Evolutionary conservation across 1,140 invertebrate genomes (phyloP).

Genomic region (Aradophagus sp.): DNA sequence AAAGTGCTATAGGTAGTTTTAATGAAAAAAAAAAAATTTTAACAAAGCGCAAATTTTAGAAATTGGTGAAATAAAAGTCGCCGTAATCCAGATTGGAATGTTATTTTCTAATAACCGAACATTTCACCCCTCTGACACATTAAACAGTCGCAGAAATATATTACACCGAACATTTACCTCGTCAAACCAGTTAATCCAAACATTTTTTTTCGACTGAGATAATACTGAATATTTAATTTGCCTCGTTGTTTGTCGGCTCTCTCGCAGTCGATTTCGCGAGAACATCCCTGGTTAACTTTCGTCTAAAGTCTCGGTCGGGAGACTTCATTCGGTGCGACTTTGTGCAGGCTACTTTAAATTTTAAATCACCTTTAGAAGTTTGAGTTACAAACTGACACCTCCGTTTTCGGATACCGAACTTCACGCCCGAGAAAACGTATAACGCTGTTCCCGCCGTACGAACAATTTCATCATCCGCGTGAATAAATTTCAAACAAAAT

Average conservation of each 20-base stretch:
- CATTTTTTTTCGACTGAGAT: conserved; percentile 23
- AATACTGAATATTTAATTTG: conserved; percentile 31
- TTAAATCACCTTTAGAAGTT: conserved; percentile 52
- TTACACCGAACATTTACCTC: not conserved
- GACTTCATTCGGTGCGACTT: too few relatives aligned
- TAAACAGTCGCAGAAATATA: conserved; percentile 22
- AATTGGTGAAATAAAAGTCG: conserved; percentile 19
- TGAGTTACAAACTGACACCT: conserved; percentile 48
- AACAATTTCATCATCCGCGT: too few relatives aligned
- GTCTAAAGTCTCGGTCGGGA: too few relatives aligned
- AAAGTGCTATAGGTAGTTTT: too few relatives aligned
- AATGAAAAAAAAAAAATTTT: too few relatives aligned
- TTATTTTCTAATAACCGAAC: too few relatives aligned
- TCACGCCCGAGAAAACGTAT: too few relatives aligned
- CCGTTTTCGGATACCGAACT: conserved; percentile 20
- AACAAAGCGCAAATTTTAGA: too few relatives aligned
- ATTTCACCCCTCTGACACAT: conserved; percentile 21
- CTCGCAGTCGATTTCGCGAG: conserved; percentile 22
- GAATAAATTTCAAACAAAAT: conserved; percentile 10
- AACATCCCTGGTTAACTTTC: conserved; percentile 30
- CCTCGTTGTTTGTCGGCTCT: conserved; percentile 18
- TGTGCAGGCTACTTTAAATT: conserved; percentile 42
- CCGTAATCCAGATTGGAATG: conserved; percentile 24
- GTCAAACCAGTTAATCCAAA: conserved; percentile 4
- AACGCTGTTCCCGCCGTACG: too few relatives aligned